Base-by-base conservation (phyloP, 1,140 invertebrate species). In the Maniola jurtina region DNA sequence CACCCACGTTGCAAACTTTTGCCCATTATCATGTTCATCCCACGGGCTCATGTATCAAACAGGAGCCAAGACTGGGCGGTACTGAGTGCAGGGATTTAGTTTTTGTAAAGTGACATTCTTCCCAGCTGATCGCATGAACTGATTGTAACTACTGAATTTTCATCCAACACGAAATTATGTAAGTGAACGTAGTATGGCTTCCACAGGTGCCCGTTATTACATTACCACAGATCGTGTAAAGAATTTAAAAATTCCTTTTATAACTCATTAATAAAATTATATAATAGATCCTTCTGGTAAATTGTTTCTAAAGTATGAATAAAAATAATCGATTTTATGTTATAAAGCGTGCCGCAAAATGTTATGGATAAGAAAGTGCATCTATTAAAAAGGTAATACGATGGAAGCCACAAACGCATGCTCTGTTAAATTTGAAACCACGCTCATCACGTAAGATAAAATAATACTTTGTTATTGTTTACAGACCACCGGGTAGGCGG, bases 401-500 rank as follows among this genome's bases (percentile, higher is more conserved):
- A 80, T 76, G 78, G 71, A 77, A 66, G 64, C 64, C 62, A 63
- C 66, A 73, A 71, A 70, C 45, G 72, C 64, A 68, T 57, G 70
- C 60, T 73, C 33, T 60, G 68, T 58, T 75, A 58, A 59, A 72
- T 78, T 74, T 71, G 76, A 76, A 79, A 81, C 71, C 70, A 40
- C 47, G 66, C 65, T 80, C 68, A 72, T 79, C 73, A 81, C 73
- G 71, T 69, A 75, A 75, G 73, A 80, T 81, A 82, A 76, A 79
- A 85, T 84, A 81, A 84, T 73, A 70, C 47, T 72, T 62, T 86
- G 82, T 87, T 89, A 84, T 85, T 88, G 84, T 88, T 86, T 83
- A 80, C 42, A 71, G 86, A 89, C 84, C 87, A 89, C 86, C 86
- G 77, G 75, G 74, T 68, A 52, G 62, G 78, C 45, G 64, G 60